Evolutionary conservation across 1,140 invertebrate genomes (phyloP), one percentile per base, ranked within the genome.

Genomic region (Pygmarrhopalites habei): DNA sequence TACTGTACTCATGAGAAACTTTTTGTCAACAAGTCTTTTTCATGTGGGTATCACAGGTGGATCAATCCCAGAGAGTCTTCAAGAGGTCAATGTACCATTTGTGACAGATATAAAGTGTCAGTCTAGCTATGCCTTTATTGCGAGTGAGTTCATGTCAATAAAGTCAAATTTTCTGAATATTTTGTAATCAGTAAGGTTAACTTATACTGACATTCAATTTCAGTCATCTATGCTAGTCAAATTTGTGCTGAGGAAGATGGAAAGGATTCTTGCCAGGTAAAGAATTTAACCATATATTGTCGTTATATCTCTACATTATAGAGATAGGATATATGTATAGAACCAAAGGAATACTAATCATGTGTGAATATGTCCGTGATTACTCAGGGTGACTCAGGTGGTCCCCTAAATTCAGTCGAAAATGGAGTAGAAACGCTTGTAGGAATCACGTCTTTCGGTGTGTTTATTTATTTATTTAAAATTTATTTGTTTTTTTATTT

Each of bases 391-490:
- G 32, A 56, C 15, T 46, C 55, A 30, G 53, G 51, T 28, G 62
- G 62, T 28, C 62, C 62, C 19, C 32, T 64, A 1, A 35, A 1
- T 4, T 56, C 23, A 23, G 17, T 14, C 14, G 35, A 57, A n/a
- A 17, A 41, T 49, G 58, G 58, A 26, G 21, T 10, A 5, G 46
- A 19, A 21, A 46, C 25, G 12, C 66, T 83, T 2, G 76, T 82
- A 52, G 77, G 77, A 14, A 69, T 79, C 29, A 76, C 77, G 26
- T 78, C 76, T 25, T 79, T 75, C 64, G 78, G 77, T 10, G 67
- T 69, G 1, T n/a, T n/a, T n/a, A n/a, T n/a, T n/a, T n/a, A n/a
- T n/a, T n/a, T n/a, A n/a, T n/a, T n/a, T n/a, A n/a, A n/a, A n/a
- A n/a, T n/a, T n/a, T n/a, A n/a, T n/a, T n/a, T n/a, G n/a, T n/a